Conservation (phyloP, 2,888 invertebrate genomes). For the Timema podura region DNA sequence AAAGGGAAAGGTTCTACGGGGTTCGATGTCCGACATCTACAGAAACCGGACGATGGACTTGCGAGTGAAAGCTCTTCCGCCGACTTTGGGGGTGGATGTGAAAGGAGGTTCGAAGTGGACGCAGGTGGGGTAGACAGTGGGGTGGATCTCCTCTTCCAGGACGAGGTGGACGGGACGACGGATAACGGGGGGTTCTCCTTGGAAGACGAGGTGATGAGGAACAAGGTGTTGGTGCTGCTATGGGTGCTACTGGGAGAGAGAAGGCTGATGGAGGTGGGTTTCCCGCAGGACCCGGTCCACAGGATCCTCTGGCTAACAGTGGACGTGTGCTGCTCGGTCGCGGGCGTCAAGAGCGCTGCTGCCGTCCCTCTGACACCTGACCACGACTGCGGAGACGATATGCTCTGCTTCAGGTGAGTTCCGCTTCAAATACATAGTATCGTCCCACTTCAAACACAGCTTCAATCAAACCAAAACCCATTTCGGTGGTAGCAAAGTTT, state of each 20-base stretch:
- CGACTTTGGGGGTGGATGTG: no score
- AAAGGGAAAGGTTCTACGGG: no score
- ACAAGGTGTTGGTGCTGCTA: constrained; percentile 25
- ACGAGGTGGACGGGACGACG: no score
- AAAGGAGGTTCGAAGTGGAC: no score
- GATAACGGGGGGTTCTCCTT: neutral
- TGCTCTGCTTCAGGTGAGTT: constrained; percentile 28
- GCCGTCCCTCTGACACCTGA: constrained; percentile 27
- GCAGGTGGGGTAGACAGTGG: no score
- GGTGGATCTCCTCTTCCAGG: no score
- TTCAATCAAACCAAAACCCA: no score
- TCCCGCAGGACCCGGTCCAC: constrained; percentile 25
- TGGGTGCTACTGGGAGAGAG: constrained; percentile 30
- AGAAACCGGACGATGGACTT: no score
- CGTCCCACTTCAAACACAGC: no score
- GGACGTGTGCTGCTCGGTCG: constrained; percentile 28
- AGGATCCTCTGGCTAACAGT: constrained; percentile 28
- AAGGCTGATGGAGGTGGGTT: constrained; percentile 27
- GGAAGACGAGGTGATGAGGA: constrained; percentile 24
- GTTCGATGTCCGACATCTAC: no score
- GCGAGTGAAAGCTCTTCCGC: no score
- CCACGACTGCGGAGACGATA: constrained; percentile 31
- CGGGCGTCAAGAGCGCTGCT: constrained; percentile 29
- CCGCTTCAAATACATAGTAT: neutral
- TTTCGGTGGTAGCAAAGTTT: no score